Evolutionary conservation across 2,113 vertebrate species (phyloP).

Genomic region (Alces alces): DNA sequence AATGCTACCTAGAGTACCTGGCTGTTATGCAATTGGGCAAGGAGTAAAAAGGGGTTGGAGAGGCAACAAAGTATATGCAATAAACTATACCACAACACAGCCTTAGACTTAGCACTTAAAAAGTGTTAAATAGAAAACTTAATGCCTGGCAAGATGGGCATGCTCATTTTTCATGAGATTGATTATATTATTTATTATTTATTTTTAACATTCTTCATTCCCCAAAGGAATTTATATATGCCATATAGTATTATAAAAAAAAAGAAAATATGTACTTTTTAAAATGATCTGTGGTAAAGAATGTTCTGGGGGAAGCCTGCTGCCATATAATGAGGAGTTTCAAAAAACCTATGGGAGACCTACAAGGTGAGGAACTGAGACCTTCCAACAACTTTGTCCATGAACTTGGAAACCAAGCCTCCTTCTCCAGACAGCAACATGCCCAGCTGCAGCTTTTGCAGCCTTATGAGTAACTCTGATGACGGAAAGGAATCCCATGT

Average conservation of each 20-base stretch:
- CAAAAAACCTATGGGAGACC: background rate
- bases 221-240: background rate
- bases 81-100: background rate
- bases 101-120: background rate
- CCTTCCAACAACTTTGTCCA: background rate
- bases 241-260: background rate
- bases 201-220: background rate
- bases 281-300: background rate
- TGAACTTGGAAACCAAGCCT: background rate
- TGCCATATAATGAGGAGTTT: background rate
- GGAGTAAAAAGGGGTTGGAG: background rate
- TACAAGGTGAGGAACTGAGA: background rate
- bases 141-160: background rate
- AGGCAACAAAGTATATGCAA: background rate
- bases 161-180: background rate
- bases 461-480: background rate
- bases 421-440: background rate
- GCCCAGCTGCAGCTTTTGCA: background rate
- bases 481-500: background rate
- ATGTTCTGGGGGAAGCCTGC: background rate
- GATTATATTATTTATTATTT: background rate
- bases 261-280: background rate
- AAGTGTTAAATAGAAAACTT: background rate
- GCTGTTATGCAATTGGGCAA: background rate
- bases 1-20: background rate